A percentile compares a stretch with the other conserved stretches of the same genome.
These are phyloP conservation scores for Phortica okadai DNA, from an alignment of 2,888 invertebrate species.

Conservation along the genomic window DNA sequence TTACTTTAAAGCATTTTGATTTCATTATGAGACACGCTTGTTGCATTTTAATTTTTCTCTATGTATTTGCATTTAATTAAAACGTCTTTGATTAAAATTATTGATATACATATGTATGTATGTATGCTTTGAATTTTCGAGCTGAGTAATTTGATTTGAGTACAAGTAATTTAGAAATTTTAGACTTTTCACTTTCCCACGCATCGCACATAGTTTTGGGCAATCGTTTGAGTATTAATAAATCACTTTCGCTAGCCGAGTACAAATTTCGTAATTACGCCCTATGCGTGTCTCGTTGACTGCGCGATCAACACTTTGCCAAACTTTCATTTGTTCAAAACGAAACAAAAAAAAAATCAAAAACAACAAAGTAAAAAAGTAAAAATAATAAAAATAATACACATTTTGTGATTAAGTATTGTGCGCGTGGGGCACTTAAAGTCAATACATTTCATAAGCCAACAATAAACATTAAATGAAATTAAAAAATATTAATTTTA, in stretches of 20 bases:
- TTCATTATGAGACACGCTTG: neutral
- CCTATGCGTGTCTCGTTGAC: constrained; percentile 25
- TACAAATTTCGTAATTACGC: neutral
- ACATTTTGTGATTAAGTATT: neutral
- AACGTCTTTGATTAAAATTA: too few relatives aligned
- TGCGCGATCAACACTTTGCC: neutral
- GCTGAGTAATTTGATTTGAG: too few relatives aligned
- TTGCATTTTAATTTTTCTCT: constrained; percentile 20
- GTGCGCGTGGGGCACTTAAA: too few relatives aligned
- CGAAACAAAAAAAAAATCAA: constrained; percentile 44
- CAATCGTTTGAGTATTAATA: neutral
- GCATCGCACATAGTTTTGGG: neutral
- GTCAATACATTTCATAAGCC: constrained; percentile 38
- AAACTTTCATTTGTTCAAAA: constrained; percentile 53
- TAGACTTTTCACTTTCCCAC: neutral
- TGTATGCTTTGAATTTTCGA: too few relatives aligned
- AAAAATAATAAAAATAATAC: constrained; percentile 35
- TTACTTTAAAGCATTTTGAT: too few relatives aligned
- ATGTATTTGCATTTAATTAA: too few relatives aligned
- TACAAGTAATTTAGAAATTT: too few relatives aligned
- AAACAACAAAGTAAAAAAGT: constrained; percentile 41
- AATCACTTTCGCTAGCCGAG: neutral
- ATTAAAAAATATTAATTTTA: constrained; percentile 29
- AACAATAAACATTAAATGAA: constrained; percentile 39
- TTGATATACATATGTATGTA: too few relatives aligned